phyloP scores from a whole-genome alignment of 2,797 vertebrate species.

The Poliocrania exsul region DNA sequence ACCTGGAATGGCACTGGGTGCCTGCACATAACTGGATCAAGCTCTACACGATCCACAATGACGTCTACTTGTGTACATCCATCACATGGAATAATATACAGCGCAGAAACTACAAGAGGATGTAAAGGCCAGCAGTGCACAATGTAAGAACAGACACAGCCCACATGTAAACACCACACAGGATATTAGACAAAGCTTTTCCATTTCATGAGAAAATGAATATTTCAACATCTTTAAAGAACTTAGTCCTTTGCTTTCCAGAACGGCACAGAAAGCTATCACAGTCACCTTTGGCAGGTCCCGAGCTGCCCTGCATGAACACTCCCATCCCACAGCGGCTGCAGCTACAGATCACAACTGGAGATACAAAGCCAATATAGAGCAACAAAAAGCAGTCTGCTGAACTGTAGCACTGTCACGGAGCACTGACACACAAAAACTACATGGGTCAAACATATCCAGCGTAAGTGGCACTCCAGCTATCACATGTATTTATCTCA shows the following conservation, averaged over 20 bases:
- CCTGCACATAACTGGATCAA: not conserved
- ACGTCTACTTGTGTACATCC: not conserved
- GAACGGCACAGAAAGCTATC: not conserved
- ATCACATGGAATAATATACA: not conserved
- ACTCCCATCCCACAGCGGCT: not conserved
- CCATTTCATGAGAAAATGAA: not conserved
- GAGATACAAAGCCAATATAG: not conserved
- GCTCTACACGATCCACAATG: not conserved
- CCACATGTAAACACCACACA: not conserved
- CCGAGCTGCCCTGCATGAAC: fast-evolving
- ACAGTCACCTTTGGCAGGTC: not conserved
- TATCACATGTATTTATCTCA: not conserved
- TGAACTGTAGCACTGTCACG: not conserved
- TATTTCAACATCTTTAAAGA: not conserved
- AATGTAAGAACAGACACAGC: not conserved
- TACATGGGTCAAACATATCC: not conserved
- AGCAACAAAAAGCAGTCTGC: not conserved
- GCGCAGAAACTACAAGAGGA: not conserved
- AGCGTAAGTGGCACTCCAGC: fast-evolving
- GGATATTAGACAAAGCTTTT: not conserved
- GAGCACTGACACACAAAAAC: not conserved
- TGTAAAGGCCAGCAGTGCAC: not conserved
- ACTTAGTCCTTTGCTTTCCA: not conserved
- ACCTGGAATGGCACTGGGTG: not conserved
- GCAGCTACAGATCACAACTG: not conserved